Evolutionary conservation across 2,888 invertebrate species (phyloP).

Genomic region (Plusia festucae): DNA sequence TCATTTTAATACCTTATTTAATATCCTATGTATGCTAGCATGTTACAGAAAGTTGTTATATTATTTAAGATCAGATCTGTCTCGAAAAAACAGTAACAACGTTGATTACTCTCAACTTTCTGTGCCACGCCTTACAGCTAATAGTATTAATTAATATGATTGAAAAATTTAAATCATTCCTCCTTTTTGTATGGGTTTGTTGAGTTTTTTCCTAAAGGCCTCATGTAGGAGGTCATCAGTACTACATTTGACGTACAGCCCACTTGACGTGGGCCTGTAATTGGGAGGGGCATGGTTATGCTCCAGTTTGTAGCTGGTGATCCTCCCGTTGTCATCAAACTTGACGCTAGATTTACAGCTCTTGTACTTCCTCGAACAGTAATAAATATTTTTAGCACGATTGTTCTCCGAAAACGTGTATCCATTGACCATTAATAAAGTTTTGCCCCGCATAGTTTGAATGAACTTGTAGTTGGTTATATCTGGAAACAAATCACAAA

Average conservation of each 20-base stretch:
- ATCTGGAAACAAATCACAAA: slow-evolving; percentile 26
- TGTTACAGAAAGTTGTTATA: background rate
- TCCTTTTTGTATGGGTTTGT: background rate
- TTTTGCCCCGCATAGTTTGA: slow-evolving; percentile 59
- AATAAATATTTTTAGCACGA: slow-evolving; percentile 60
- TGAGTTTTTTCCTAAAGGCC: background rate
- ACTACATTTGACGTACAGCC: slow-evolving; percentile 52
- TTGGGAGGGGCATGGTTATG: slow-evolving; percentile 66
- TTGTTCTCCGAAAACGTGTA: slow-evolving; percentile 65
- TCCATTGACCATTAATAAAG: slow-evolving; percentile 59
- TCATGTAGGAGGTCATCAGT: slow-evolving; percentile 9
- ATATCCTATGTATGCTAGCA: background rate
- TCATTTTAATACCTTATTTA: background rate
- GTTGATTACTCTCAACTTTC: background rate
- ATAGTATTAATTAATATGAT: background rate
- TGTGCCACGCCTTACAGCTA: background rate
- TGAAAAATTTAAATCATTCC: background rate
- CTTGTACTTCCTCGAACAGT: slow-evolving; percentile 59
- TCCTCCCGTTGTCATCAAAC: slow-evolving; percentile 42
- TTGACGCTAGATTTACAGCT: slow-evolving; percentile 58
- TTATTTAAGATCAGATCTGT: background rate
- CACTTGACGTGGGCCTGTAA: slow-evolving; percentile 46
- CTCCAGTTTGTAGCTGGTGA: slow-evolving; percentile 30
- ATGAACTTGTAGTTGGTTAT: slow-evolving; percentile 49
- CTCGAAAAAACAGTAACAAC: background rate